These are phyloP conservation scores for Pangasius mekongensis DNA, from an alignment of 2,797 vertebrate genomes.

Conservation along the genomic window DNA sequence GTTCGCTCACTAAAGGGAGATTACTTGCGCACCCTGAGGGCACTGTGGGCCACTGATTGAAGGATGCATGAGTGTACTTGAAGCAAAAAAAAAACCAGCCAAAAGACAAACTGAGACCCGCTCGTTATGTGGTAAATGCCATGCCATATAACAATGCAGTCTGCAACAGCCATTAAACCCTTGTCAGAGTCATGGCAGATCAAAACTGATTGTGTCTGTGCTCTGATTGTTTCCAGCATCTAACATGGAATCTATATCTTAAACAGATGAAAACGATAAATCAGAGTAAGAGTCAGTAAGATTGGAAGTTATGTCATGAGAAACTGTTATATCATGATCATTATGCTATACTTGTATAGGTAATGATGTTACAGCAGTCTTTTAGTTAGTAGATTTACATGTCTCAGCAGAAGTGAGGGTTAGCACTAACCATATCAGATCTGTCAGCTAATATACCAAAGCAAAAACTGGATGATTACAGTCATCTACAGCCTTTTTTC, in stretches of 20 bases:
- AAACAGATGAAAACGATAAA: neutral
- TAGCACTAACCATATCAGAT: neutral
- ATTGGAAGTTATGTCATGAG: neutral
- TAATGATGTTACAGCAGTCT: neutral
- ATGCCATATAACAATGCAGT: neutral
- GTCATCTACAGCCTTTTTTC: neutral
- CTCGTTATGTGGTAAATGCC: neutral
- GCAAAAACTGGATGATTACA: neutral
- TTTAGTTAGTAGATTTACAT: neutral
- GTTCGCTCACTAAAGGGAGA: neutral
- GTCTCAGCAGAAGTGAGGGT: neutral
- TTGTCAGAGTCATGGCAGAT: neutral
- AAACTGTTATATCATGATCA: neutral
- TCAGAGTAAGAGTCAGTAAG: neutral
- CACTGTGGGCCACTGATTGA: slow-evolving; percentile 16
- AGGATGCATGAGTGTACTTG: neutral
- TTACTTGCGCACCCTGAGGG: slow-evolving; percentile 2
- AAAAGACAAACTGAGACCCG: slow-evolving; percentile 17
- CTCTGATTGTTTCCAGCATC: neutral
- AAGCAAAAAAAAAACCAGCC: neutral
- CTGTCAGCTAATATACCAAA: neutral
- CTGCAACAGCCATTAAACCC: slow-evolving; percentile 10
- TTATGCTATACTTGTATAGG: neutral
- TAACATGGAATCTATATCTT: neutral
- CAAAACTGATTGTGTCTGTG: slow-evolving; percentile 9